Percentiles rank a stretch among this genome's conserved stretches.
Conservation (phyloP, 2,888 invertebrate genomes). For the Tinea trinotella region DNA sequence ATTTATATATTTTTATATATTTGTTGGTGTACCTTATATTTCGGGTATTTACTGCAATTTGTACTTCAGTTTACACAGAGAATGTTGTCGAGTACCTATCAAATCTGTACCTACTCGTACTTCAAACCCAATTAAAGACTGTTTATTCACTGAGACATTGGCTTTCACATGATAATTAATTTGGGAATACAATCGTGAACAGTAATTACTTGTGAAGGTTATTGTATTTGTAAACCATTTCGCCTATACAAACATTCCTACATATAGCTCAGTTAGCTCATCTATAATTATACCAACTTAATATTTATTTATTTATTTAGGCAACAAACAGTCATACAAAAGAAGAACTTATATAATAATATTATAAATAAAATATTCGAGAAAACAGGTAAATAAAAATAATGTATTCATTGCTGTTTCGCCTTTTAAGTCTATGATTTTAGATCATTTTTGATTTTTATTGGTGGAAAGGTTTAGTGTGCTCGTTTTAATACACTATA, state of each 20-base stretch:
- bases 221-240: not conserved
- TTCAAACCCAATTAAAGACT: slow-evolving; percentile 4
- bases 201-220: slow-evolving; percentile 3
- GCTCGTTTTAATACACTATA: too few relatives aligned
- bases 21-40: too few relatives aligned
- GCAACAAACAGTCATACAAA: too few relatives aligned
- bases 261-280: not conserved
- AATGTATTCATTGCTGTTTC: too few relatives aligned
- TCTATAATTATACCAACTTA: not conserved
- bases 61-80: not conserved
- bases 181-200: not conserved
- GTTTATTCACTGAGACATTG: not conserved
- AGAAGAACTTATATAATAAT: too few relatives aligned
- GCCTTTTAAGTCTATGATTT: too few relatives aligned
- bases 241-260: not conserved
- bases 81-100: not conserved
- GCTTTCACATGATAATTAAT: slow-evolving; percentile 10
- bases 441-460: too few relatives aligned
- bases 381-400: too few relatives aligned
- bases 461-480: too few relatives aligned
- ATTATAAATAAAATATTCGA: too few relatives aligned
- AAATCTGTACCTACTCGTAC: not conserved
- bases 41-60: not conserved
- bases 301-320: too few relatives aligned
- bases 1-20: too few relatives aligned